phyloP scores from a whole-genome alignment of 1,140 invertebrate species.

The Ooceraea biroi region DNA sequence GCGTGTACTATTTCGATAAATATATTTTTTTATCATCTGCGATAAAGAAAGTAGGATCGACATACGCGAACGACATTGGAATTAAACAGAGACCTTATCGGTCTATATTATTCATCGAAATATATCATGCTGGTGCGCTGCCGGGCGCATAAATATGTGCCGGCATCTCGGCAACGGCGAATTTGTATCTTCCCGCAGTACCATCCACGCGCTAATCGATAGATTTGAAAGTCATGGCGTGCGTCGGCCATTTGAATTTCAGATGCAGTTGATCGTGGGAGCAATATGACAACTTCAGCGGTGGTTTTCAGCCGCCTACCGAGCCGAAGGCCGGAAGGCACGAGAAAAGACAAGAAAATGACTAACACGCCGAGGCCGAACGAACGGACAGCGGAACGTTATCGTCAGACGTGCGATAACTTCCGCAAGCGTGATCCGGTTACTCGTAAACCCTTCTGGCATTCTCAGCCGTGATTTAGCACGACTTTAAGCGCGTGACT shows the following conservation, averaged over 20 bases:
- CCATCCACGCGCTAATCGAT: constrained; percentile 72
- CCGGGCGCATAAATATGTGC: constrained; percentile 69
- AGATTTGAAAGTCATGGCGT: constrained; percentile 76
- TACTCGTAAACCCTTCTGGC: constrained; percentile 21
- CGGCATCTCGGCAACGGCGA: constrained; percentile 50
- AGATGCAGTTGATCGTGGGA: constrained; percentile 71
- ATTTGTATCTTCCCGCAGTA: constrained; percentile 69
- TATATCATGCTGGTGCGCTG: constrained; percentile 51
- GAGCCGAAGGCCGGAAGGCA: neutral
- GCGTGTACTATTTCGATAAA: no score
- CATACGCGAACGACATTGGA: neutral
- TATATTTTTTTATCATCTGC: neutral
- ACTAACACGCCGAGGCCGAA: constrained; percentile 15
- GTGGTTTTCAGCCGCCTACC: constrained; percentile 54
- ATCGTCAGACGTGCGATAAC: constrained; percentile 24
- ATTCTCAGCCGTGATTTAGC: constrained; percentile 1
- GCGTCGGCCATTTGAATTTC: constrained; percentile 72
- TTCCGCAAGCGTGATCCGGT: constrained; percentile 14
- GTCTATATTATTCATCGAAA: constrained; percentile 36
- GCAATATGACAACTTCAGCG: constrained; percentile 74
- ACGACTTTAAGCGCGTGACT: no score
- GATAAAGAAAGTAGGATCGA: constrained; percentile 25
- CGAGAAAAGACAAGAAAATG: constrained; percentile 24
- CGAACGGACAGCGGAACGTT: constrained; percentile 7
- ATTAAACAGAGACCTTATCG: constrained; percentile 34